phyloP scores from a whole-genome alignment of 2,113 vertebrate genomes.

The Lophius piscatorius region DNA sequence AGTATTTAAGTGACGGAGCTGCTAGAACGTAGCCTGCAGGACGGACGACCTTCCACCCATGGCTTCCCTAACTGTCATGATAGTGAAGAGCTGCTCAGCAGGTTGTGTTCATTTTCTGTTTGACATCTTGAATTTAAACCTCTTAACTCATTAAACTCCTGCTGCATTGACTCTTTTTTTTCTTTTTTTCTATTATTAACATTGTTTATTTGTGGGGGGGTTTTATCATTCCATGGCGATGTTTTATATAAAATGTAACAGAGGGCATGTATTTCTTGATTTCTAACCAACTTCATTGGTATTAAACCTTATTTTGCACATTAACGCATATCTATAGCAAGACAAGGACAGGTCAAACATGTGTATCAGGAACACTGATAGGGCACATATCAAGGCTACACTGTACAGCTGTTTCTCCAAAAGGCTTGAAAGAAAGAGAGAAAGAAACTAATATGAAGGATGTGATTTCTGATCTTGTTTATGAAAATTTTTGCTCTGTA shows the following conservation, averaged over 20 bases:
- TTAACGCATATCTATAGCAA: constrained; percentile 74
- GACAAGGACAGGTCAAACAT: constrained; percentile 40
- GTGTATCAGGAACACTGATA: constrained; percentile 49
- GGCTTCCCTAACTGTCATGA: constrained; percentile 35
- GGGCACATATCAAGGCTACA: constrained; percentile 63
- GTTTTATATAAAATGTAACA: constrained; percentile 59
- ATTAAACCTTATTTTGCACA: constrained; percentile 77
- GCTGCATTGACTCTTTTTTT: constrained; percentile 32
- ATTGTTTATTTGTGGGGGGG: constrained; percentile 48
- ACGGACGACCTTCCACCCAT: constrained; percentile 11
- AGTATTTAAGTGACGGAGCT: constrained; percentile 39
- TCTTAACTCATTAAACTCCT: constrained; percentile 50
- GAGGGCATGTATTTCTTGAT: constrained; percentile 67
- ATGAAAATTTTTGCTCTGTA: constrained; percentile 88
- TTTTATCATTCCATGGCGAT: constrained; percentile 53
- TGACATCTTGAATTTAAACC: constrained; percentile 46
- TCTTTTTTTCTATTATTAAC: constrained; percentile 38
- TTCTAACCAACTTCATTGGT: constrained; percentile 53
- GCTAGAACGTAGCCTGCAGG: constrained; percentile 26
- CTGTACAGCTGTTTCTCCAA: constrained; percentile 48
- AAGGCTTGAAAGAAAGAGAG: constrained; percentile 31
- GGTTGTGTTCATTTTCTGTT: constrained; percentile 29
- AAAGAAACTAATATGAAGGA: constrained; percentile 28
- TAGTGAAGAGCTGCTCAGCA: constrained; percentile 22
- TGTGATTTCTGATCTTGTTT: constrained; percentile 66